Evolutionary conservation across 2,888 invertebrate species (phyloP).

Genomic region (Drosophila anceps): DNA sequence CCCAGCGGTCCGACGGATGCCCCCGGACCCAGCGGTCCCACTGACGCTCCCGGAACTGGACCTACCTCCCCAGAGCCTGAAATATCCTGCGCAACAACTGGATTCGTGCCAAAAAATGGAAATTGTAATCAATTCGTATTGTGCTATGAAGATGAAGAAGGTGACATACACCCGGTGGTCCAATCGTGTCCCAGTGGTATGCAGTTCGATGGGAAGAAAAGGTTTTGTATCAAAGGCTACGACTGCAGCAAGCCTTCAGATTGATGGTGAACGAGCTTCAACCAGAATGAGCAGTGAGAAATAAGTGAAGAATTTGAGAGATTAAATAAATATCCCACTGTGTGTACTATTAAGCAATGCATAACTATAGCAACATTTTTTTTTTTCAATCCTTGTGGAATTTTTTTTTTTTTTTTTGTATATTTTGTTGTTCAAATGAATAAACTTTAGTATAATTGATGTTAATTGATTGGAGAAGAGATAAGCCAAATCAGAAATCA

Average conservation of each 20-base stretch:
- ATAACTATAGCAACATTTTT: constrained; percentile 23
- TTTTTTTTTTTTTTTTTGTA: constrained; percentile 10
- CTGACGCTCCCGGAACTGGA: neutral
- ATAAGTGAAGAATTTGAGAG: neutral
- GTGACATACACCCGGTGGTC: constrained; percentile 8
- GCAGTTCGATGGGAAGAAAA: constrained; percentile 58
- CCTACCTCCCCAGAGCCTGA: neutral
- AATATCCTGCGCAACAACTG: constrained; percentile 60
- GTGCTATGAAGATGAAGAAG: constrained; percentile 43
- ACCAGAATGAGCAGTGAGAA: neutral
- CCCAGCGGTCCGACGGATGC: neutral
- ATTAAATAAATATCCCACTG: constrained; percentile 34
- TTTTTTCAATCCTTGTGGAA: constrained; percentile 28
- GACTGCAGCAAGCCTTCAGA: constrained; percentile 42
- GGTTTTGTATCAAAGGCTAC: constrained; percentile 51
- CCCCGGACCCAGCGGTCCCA: neutral
- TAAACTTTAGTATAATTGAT: constrained; percentile 61
- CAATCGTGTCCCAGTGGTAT: constrained; percentile 60
- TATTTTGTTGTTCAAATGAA: constrained; percentile 45
- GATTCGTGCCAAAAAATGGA: constrained; percentile 58
- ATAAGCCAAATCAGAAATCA: constrained; percentile 24
- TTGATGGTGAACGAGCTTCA: neutral
- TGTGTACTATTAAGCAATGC: constrained; percentile 24
- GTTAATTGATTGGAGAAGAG: constrained; percentile 37
- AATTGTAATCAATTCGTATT: constrained; percentile 62